phyloP scores from a whole-genome alignment of 2,888 invertebrate species.

The Agriopis marginaria region DNA sequence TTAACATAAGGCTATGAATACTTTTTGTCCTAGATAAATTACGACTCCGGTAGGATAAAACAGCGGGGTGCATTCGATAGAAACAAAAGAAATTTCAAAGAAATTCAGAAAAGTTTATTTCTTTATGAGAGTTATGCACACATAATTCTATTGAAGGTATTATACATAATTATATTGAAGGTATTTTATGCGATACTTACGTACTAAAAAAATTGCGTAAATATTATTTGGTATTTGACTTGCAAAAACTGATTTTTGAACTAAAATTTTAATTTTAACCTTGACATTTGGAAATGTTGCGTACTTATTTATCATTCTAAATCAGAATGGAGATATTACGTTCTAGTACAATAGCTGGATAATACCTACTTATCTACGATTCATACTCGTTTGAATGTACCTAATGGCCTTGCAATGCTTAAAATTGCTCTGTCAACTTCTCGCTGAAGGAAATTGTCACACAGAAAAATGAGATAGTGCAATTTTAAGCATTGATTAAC shows the following conservation, averaged over 20 bases:
- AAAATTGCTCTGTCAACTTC: too few relatives aligned
- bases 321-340: neutral
- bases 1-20: too few relatives aligned
- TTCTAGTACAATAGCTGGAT: neutral
- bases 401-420: neutral
- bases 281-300: conserved; percentile 40
- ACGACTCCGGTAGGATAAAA: too few relatives aligned
- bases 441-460: too few relatives aligned
- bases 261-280: conserved; percentile 25
- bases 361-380: neutral
- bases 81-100: too few relatives aligned
- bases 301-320: neutral
- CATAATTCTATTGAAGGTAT: too few relatives aligned
- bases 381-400: neutral
- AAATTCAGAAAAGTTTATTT: too few relatives aligned
- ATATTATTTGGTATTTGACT: neutral
- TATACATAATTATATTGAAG: neutral
- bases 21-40: too few relatives aligned
- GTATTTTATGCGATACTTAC: neutral
- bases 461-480: too few relatives aligned
- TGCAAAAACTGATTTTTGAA: conserved; percentile 1
- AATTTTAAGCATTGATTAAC: neutral
- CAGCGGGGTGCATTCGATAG: too few relatives aligned
- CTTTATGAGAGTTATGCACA: too few relatives aligned
- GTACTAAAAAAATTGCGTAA: neutral